Conservation (phyloP, 2,797 vertebrate genomes). For the Amblyopsis hoosieri region DNA sequence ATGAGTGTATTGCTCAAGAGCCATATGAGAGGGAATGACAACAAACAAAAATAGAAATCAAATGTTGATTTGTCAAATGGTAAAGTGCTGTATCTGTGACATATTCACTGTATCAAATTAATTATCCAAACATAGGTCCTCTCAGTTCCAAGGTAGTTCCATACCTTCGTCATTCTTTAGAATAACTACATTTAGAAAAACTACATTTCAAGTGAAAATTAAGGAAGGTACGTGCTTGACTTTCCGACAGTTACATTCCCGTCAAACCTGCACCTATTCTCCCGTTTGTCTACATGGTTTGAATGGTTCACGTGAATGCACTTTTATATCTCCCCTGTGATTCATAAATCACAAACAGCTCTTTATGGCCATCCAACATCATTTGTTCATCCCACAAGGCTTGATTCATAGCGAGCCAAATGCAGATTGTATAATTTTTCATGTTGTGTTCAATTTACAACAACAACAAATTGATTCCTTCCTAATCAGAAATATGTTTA, state of each 20-base stretch:
- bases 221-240: conserved; percentile 43
- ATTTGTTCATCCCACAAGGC: conserved; percentile 57
- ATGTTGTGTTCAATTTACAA: conserved; percentile 33
- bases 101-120: conserved; percentile 59
- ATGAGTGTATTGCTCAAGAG: too few relatives aligned
- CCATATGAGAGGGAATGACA: too few relatives aligned
- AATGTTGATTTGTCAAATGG: conserved; percentile 42
- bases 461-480: too few relatives aligned
- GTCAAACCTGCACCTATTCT: conserved; percentile 71
- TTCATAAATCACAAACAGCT: conserved; percentile 69
- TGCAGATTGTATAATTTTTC: conserved; percentile 44
- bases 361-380: conserved; percentile 58
- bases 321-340: conserved; percentile 71
- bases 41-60: conserved; percentile 43
- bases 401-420: conserved; percentile 64
- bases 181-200: conserved; percentile 62
- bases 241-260: conserved; percentile 61
- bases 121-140: conserved; percentile 61
- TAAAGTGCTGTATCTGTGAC: conserved; percentile 48
- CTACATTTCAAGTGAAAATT: conserved; percentile 61
- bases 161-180: conserved; percentile 63
- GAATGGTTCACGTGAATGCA: conserved; percentile 74
- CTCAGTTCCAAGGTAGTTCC: conserved; percentile 53
- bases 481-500: too few relatives aligned
- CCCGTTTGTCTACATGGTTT: conserved; percentile 74